Conservation (phyloP, 2,888 invertebrate species). For the Amiota mariae region DNA sequence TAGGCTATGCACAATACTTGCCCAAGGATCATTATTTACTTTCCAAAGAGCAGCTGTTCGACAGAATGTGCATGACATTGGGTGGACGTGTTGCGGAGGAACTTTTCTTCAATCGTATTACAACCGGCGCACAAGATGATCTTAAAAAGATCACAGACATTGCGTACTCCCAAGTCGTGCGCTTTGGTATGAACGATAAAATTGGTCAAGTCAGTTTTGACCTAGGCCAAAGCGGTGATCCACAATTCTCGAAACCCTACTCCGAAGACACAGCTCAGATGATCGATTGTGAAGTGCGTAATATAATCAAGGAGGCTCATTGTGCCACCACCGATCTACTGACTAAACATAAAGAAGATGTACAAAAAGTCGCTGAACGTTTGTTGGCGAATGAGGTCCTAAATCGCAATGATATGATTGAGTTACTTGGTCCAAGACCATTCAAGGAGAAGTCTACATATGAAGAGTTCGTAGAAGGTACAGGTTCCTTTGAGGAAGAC, state of each 20-base stretch:
- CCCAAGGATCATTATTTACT: slow-evolving; percentile 99
- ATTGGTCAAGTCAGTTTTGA: slow-evolving; percentile 98
- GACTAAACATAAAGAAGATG: slow-evolving; percentile 85
- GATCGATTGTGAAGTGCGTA: slow-evolving; percentile 93
- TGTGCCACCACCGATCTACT: slow-evolving; percentile 85
- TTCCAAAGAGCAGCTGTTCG: slow-evolving; percentile 96
- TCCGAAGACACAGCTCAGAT: slow-evolving; percentile 97
- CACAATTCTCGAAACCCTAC: slow-evolving; percentile 95
- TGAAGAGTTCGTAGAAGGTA: slow-evolving; percentile 99
- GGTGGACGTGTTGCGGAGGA: slow-evolving; percentile 99
- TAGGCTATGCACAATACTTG: slow-evolving; percentile 99
- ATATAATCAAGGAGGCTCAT: slow-evolving; percentile 85
- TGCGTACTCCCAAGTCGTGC: slow-evolving; percentile 98
- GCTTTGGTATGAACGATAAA: slow-evolving; percentile 98
- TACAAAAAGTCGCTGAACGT: slow-evolving; percentile 90
- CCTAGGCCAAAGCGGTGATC: slow-evolving; percentile 93
- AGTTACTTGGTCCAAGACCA: slow-evolving; percentile 92
- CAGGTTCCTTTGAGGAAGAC: slow-evolving; percentile 98
- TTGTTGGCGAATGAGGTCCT: slow-evolving; percentile 95
- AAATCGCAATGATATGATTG: slow-evolving; percentile 97
- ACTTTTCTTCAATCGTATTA: slow-evolving; percentile 95
- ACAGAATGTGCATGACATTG: slow-evolving; percentile 99
- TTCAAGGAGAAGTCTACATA: slow-evolving; percentile 99
- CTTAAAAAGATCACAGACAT: slow-evolving; percentile 97
- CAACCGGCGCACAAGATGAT: slow-evolving; percentile 99